Percentiles rank a stretch among this genome's conserved stretches.
Conservation (phyloP, 2,113 vertebrate species). For the Pipa parva region DNA sequence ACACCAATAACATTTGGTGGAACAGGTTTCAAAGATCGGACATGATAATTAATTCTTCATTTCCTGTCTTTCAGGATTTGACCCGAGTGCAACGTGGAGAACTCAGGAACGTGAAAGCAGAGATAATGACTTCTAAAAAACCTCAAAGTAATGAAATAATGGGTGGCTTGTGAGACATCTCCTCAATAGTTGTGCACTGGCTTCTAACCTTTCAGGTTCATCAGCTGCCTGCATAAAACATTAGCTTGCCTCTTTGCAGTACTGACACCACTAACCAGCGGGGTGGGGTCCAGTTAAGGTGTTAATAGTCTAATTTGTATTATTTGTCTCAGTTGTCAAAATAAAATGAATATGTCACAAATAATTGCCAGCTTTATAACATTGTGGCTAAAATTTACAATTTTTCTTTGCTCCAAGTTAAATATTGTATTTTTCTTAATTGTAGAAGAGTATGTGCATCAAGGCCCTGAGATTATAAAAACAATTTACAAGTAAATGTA, state of each 20-base stretch:
- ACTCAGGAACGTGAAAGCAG: slow-evolving; percentile 31
- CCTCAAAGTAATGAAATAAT: slow-evolving; percentile 10
- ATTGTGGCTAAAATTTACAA: too few species aligned
- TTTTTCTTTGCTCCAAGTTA: too few species aligned
- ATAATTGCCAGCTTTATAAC: too few species aligned
- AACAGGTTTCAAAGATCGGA: slow-evolving; percentile 46
- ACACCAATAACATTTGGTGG: slow-evolving; percentile 45
- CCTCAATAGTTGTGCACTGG: slow-evolving; percentile 18
- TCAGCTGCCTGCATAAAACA: slow-evolving; percentile 22
- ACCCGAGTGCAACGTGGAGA: slow-evolving; percentile 39
- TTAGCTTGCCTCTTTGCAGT: slow-evolving; percentile 18
- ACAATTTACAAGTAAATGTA: too few species aligned
- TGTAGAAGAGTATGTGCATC: too few species aligned
- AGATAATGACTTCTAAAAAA: slow-evolving; percentile 40
- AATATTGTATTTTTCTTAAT: too few species aligned
- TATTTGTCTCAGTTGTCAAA: slow-evolving; percentile 25
- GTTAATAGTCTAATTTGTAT: slow-evolving; percentile 27
- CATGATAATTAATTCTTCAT: slow-evolving; percentile 49
- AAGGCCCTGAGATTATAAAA: too few species aligned
- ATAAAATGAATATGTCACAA: background rate
- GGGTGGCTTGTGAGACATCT: slow-evolving; percentile 17
- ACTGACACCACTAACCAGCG: slow-evolving; percentile 25
- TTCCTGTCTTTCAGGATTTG: slow-evolving; percentile 2
- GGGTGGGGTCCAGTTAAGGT: slow-evolving; percentile 25
- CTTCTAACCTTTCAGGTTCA: slow-evolving; percentile 35